A percentile compares a stretch with the other conserved stretches of the same genome.
phyloP scores from a whole-genome alignment of 2,113 vertebrate species.

The Orcinus orca region DNA sequence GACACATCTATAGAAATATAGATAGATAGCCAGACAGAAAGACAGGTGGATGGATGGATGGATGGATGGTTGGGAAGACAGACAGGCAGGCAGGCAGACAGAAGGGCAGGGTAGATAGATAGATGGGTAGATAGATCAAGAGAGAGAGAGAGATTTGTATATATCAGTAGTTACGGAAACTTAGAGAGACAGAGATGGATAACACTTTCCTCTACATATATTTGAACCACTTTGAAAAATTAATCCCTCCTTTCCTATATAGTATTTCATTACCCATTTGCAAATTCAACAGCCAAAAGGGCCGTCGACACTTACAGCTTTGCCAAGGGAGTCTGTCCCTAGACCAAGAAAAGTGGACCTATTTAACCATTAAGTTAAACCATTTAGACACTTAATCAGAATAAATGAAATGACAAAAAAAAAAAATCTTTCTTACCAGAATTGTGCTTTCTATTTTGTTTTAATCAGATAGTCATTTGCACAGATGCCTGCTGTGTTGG shows the following conservation, averaged over 20 bases:
- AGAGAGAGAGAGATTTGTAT: not conserved
- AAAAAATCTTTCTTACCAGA: not conserved
- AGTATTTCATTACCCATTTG: not conserved
- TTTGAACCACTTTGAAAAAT: not conserved
- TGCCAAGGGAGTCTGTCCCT: not conserved
- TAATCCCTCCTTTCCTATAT: rapidly evolving
- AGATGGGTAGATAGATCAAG: not conserved
- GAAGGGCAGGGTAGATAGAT: not conserved
- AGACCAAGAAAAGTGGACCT: too few species aligned
- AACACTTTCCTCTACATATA: not conserved
- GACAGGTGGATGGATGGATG: not conserved
- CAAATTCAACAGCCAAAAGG: too few species aligned
- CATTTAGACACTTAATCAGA: not conserved
- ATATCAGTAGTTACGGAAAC: not conserved
- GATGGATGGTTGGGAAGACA: not conserved
- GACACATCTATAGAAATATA: not conserved
- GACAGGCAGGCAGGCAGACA: too few species aligned
- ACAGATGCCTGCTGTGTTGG: rapidly evolving
- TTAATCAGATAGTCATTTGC: not conserved
- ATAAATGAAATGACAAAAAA: not conserved
- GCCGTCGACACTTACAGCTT: rapidly evolving
- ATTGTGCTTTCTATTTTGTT: not conserved
- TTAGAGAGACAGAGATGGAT: not conserved
- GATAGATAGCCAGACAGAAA: not conserved
- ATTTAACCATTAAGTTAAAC: not conserved